Conservation (phyloP, 1,140 invertebrate species). For the Eciton burchellii region DNA sequence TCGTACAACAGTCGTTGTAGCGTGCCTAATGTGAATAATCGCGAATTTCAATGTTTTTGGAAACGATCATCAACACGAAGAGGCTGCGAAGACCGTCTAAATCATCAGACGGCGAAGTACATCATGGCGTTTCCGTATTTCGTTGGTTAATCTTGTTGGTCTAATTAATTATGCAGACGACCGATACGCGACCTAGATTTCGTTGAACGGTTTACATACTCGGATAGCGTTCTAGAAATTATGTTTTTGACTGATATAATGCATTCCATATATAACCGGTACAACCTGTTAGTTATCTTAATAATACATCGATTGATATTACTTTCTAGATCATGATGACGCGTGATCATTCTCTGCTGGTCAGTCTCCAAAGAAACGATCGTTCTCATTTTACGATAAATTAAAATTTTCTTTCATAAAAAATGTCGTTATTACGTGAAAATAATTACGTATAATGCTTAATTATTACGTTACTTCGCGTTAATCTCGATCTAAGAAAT, state of each 20-base stretch:
- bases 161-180: not conserved
- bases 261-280: not conserved
- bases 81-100: not conserved
- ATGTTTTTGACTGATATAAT: not conserved
- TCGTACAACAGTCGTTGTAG: too few species aligned
- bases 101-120: not conserved
- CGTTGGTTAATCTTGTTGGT: not conserved
- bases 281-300: constrained; percentile 12
- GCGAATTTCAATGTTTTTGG: not conserved
- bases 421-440: not conserved
- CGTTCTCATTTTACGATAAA: not conserved
- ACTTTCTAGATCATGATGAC: constrained; percentile 48
- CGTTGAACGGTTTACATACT: constrained; percentile 41
- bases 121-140: too few species aligned
- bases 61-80: not conserved
- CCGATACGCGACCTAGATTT: constrained; percentile 22
- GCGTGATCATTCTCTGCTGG: not conserved
- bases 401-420: not conserved
- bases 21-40: too few species aligned
- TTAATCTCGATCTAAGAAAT: not conserved
- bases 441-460: not conserved
- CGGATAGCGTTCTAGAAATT: constrained; percentile 5
- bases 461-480: constrained; percentile 2
- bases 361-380: not conserved
- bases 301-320: constrained; percentile 25